Base-by-base conservation (phyloP, 92 coral and sea anemone genomes). In the Porites rus region DNA sequence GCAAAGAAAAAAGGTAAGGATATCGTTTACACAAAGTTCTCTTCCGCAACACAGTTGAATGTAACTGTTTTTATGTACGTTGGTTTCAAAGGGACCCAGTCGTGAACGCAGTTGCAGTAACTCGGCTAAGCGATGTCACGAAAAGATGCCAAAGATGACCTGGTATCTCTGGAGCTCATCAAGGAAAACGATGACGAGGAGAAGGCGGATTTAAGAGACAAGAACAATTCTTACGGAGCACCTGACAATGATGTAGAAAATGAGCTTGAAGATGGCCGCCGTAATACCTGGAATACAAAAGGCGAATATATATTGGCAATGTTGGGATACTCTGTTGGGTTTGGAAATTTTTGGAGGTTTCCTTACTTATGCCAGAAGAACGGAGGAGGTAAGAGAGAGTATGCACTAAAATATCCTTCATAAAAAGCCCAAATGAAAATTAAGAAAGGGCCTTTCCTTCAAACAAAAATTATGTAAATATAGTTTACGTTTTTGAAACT, bases 271-370 rank as follows among this genome's bases (percentile, higher is more conserved):
- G 91, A 88, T 18, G 38, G 84, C 46, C 46, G 46, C 46, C 46
- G 46, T 22, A 67, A 84, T n/a, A 80, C 78, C 1, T 91, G 94
- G 94, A 89, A 88, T 1, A 83, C 82, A 22, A 91, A 91, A 65
- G 59, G 81, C 2, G 90, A 91, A 46, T 91, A 88, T 73, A 60
- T 91, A 0, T 77, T 91, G 8, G 94, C 94, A 4, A 91, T 89
- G 2, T 59, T 91, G 60, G 94, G 94, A 14, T 91, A 88, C 43
- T 88, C 94, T 14, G 87, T 91, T 76, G 94, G 94, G 31, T 91
- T 91, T 75, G 94, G 94, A 13, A 91, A 91, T 60, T 82, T 91
- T 2, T 91, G 94, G 94, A 51, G 94, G 65, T 91, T 91, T 73
- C 94, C 94, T 22, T 91, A 88, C 75, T 84, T 91, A 24, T 91